Conservation (phyloP, 2,113 vertebrate genomes). For the Proteles cristata region DNA sequence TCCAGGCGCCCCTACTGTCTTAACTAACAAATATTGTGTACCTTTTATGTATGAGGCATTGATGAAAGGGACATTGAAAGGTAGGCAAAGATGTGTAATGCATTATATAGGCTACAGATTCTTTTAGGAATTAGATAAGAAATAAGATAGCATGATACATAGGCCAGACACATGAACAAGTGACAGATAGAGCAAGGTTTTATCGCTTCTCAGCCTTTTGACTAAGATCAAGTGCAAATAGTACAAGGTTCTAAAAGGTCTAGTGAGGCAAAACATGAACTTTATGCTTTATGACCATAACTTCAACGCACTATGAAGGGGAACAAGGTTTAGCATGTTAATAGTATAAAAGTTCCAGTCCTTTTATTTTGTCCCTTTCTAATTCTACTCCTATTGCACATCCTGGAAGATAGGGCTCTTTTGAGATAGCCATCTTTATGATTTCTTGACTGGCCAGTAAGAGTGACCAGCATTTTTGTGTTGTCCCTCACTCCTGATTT, state of each 20-base stretch:
- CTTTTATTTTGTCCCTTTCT: neutral
- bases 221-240: neutral
- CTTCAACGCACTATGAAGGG: neutral
- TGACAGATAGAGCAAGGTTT: neutral
- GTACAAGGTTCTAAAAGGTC: neutral
- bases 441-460: neutral
- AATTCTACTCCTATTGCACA: neutral
- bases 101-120: neutral
- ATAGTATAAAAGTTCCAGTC: neutral
- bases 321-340: neutral
- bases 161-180: neutral
- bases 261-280: neutral
- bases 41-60: neutral
- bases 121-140: constrained; percentile 23
- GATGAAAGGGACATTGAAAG: neutral
- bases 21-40: neutral
- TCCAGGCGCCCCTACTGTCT: neutral
- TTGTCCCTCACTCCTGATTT: neutral
- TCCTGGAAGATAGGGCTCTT: neutral
- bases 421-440: neutral
- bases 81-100: neutral
- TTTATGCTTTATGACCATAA: constrained; percentile 1
- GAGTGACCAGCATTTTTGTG: neutral
- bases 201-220: neutral
- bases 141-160: neutral